These are phyloP conservation scores for Morone saxatilis DNA, from an alignment of 2,113 vertebrate species.

Conservation along the genomic window DNA sequence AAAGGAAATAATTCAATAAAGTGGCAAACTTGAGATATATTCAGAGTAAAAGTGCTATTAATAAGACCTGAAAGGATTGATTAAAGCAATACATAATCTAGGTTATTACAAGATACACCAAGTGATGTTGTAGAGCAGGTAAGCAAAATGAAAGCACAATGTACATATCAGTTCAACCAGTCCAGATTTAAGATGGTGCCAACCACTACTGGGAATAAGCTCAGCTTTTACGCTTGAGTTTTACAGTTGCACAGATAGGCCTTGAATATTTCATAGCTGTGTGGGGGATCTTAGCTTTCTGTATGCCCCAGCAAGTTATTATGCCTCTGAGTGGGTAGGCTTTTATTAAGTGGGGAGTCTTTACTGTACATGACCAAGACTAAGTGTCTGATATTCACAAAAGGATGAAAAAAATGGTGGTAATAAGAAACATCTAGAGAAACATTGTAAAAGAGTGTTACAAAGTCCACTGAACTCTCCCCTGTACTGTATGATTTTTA, in stretches of 20 bases:
- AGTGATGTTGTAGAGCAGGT: neutral
- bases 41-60: neutral
- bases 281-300: constrained; percentile 13
- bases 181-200: constrained; percentile 36
- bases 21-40: neutral
- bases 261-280: constrained; percentile 64
- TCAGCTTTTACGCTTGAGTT: constrained; percentile 37
- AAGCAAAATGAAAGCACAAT: neutral
- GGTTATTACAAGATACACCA: neutral
- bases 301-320: constrained; percentile 24
- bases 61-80: neutral
- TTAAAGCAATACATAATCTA: neutral
- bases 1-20: neutral
- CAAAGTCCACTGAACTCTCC: neutral
- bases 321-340: constrained; percentile 7
- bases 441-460: neutral
- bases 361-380: neutral
- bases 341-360: constrained; percentile 41
- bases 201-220: constrained; percentile 37
- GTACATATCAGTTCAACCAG: neutral
- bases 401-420: constrained; percentile 17
- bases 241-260: constrained; percentile 33
- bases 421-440: neutral
- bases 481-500: neutral
- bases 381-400: neutral